Conservation (phyloP, 2,888 invertebrate genomes). For the Erannis defoliaria region DNA sequence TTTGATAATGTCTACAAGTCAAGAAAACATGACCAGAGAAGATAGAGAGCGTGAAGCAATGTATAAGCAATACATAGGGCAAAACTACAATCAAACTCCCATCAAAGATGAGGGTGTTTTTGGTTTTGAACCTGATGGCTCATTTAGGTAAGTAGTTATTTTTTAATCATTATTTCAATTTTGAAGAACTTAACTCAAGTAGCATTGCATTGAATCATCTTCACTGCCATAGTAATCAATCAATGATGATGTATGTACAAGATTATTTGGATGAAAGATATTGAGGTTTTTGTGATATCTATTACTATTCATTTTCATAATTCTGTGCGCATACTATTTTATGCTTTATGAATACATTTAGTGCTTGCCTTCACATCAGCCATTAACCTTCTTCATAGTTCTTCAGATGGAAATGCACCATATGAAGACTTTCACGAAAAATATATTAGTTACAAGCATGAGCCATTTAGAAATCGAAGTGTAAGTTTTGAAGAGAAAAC, state of each 20-base stretch:
- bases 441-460: conserved; percentile 90
- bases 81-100: conserved; percentile 86
- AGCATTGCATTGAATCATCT: conserved; percentile 22
- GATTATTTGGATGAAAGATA: background rate
- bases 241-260: conserved; percentile 8
- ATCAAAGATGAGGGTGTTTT: conserved; percentile 87
- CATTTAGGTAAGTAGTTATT: conserved; percentile 73
- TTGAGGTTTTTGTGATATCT: background rate
- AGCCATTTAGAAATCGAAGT: conserved; percentile 91
- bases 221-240: conserved; percentile 21
- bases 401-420: conserved; percentile 85
- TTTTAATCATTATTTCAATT: background rate
- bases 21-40: conserved; percentile 87
- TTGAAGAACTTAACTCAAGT: conserved; percentile 6
- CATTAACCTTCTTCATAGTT: conserved; percentile 84
- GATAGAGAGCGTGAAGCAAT: conserved; percentile 79
- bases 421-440: conserved; percentile 94
- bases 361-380: conserved; percentile 67
- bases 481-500: conserved; percentile 89
- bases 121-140: conserved; percentile 83
- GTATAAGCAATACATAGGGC: conserved; percentile 74
- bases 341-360: conserved; percentile 23
- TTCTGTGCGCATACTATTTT: background rate
- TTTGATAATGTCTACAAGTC: conserved; percentile 86
- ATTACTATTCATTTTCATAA: conserved; percentile 12